Evolutionary conservation across 2,113 vertebrate genomes (phyloP), one percentile per base, ranked within the genome.

Genomic region (Malaclemys terrapin): DNA sequence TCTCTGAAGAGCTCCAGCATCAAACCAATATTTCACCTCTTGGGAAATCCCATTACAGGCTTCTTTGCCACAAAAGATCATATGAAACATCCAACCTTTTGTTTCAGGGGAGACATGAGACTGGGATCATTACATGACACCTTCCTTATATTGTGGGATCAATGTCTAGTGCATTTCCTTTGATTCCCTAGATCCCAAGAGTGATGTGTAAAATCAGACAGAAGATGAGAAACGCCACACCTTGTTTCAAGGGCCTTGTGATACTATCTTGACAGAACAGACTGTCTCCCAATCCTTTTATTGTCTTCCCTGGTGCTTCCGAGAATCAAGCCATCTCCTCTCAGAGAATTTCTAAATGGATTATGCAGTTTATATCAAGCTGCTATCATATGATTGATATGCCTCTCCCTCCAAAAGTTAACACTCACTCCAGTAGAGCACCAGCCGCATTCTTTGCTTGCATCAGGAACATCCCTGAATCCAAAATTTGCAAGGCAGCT

Each of bases 261-360:
- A 62, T 78, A 19, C 29, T 45, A 22, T 14, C 3, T 1, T 59
- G 56, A 69, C 1, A 0, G 20, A 20, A 50, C 45, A 90, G 83
- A 72, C 42, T 62, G 91, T 78, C 56, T 92, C 53, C 10, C 72
- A 2, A 10, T 80, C 7, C 57, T 96, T 96, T 94, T 54, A 20
- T 45, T 86, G 22, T 54, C 49, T 13, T 57, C 29, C 89, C 87
- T 84, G 79, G 29, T 91, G 35, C 13, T 65, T 10, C 82, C 82
- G 76, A 84, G 38, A 94, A 10, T 42, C 85, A 85, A 31, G 6
- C 38, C 57, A 76, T 24, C 22, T n/a, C 59, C 69, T 80, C 35
- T 62, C 82, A 76, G 54, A 87, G 50, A 85, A 91, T 69, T 94
- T 87, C 82, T 85, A 50, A 85, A 81, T 52, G 80, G 42, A 59